Evolutionary conservation across 2,113 vertebrate species (phyloP).

Genomic region (Pseudopipra pipra): DNA sequence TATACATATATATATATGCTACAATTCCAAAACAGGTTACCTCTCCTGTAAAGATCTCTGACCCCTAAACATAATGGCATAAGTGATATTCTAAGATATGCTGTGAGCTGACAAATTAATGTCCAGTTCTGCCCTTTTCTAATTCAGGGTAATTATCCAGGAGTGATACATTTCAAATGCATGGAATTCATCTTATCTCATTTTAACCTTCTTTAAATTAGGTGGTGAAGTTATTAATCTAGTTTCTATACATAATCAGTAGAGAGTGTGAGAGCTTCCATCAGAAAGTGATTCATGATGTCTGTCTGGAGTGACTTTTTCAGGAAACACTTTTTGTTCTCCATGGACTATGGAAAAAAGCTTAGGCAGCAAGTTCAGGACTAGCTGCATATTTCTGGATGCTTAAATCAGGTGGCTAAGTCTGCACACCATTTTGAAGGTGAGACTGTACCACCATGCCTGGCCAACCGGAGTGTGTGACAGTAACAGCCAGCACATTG

Average conservation of each 20-base stretch:
- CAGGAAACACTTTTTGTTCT: background rate
- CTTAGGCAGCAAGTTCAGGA: background rate
- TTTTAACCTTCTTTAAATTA: background rate
- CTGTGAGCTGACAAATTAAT: background rate
- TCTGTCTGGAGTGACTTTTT: background rate
- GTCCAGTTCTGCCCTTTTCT: background rate
- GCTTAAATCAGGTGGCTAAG: background rate
- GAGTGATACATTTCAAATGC: background rate
- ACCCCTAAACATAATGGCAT: background rate
- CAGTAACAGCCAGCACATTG: accelerated
- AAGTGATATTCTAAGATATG: background rate
- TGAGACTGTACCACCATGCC: background rate
- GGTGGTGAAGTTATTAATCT: background rate
- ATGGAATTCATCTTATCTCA: background rate
- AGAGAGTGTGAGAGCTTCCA: background rate
- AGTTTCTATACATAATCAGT: background rate
- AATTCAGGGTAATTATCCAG: constrained; percentile 34
- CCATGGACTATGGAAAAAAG: background rate
- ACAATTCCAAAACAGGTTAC: background rate
- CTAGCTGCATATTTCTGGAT: background rate
- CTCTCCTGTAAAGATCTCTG: background rate
- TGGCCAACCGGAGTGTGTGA: background rate
- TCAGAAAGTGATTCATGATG: background rate
- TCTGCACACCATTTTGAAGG: background rate
- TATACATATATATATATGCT: no score